Conservation (phyloP, 2,113 vertebrate genomes). For the Vulpes vulpes region DNA sequence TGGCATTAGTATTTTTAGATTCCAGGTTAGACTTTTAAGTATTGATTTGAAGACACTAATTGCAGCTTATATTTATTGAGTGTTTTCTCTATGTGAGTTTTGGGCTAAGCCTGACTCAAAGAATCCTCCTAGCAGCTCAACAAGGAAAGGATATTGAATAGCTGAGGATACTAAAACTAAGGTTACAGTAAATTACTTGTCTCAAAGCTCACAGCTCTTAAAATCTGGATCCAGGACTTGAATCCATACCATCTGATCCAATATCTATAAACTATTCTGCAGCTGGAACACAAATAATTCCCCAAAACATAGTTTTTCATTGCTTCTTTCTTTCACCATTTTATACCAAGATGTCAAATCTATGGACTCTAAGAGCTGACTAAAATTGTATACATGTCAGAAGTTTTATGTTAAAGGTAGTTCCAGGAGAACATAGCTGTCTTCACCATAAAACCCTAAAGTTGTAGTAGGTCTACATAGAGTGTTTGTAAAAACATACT, state of each 20-base stretch:
- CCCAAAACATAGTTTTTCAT: background rate
- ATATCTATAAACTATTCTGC: background rate
- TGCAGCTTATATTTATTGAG: background rate
- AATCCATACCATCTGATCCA: background rate
- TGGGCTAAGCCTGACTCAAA: background rate
- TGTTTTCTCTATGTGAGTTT: constrained; percentile 11
- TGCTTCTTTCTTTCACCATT: background rate
- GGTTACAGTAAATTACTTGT: background rate
- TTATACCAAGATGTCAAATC: background rate
- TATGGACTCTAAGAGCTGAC: background rate
- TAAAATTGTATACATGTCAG: background rate
- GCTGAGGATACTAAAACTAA: background rate
- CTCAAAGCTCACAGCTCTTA: background rate
- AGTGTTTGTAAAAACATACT: background rate
- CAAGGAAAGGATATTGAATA: background rate
- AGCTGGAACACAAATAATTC: background rate
- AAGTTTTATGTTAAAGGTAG: background rate
- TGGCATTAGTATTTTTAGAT: constrained; percentile 11
- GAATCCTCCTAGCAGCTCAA: background rate
- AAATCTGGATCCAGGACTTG: background rate
- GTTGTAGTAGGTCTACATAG: background rate
- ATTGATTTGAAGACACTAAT: background rate
- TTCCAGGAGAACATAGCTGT: background rate
- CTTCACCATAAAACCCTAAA: background rate
- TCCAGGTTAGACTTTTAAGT: background rate